Percentiles rank a stretch among this genome's conserved stretches.
Conservation (phyloP, 2,113 vertebrate genomes). For the Xiphorhynchus elegans region DNA sequence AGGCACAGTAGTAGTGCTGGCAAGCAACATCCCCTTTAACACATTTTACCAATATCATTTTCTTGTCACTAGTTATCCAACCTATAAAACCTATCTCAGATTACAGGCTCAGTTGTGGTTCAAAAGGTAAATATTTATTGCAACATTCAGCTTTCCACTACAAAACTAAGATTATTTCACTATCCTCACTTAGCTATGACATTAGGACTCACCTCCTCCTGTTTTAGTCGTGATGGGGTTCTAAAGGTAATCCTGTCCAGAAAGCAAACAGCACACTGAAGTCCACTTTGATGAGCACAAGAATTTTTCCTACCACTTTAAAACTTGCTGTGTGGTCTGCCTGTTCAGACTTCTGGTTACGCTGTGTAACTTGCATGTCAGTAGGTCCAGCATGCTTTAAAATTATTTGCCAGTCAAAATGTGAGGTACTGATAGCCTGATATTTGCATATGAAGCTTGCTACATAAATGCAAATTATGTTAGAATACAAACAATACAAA, state of each 20-base stretch:
- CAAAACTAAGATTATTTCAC: background rate
- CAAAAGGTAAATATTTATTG: background rate
- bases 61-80: background rate
- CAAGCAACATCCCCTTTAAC: background rate
- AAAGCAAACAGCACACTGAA: background rate
- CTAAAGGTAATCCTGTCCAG: background rate
- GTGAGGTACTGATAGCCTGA: background rate
- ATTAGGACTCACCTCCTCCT: background rate
- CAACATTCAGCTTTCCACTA: background rate
- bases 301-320: background rate
- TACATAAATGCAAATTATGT: slow-evolving; percentile 7
- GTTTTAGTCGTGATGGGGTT: background rate
- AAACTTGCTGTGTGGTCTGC: background rate
- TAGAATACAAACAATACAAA: slow-evolving; percentile 28
- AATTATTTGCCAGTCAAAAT: slow-evolving; percentile 38
- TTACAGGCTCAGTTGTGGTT: background rate
- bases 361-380: background rate
- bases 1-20: background rate
- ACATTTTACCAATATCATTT: background rate
- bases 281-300: background rate
- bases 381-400: background rate
- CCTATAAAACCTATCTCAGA: background rate
- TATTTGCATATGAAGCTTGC: background rate
- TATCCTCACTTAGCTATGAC: background rate
- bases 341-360: background rate